A percentile compares a stretch with the other conserved stretches of the same genome.
Evolutionary conservation across 64 coral and sea anemone genomes (phyloP).

Genomic region (Catalaphyllia jardinei): DNA sequence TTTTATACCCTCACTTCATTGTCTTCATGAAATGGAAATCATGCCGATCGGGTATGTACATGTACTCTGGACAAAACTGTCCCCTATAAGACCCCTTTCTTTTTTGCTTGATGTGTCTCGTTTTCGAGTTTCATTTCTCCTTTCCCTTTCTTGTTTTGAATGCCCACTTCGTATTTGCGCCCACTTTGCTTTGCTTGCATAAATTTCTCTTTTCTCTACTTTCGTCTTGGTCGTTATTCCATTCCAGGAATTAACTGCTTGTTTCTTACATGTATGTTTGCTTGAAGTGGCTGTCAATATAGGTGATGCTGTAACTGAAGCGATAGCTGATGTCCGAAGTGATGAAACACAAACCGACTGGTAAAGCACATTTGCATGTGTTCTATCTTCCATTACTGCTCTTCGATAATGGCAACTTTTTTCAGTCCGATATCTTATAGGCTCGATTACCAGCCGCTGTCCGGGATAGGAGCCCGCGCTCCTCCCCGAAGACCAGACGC

Average conservation of each 20-base stretch:
- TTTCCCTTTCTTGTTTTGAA: not conserved
- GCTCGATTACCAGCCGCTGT: too few species aligned
- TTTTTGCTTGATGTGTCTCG: not conserved
- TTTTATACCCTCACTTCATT: too few species aligned
- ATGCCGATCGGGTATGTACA: too few species aligned
- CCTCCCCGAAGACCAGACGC: too few species aligned
- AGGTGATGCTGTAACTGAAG: conserved; percentile 49
- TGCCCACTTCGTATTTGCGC: not conserved
- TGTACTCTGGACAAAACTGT: too few species aligned
- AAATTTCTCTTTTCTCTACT: too few species aligned
- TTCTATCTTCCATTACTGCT: too few species aligned
- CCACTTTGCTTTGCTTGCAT: too few species aligned
- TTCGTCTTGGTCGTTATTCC: not conserved
- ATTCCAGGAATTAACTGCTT: not conserved
- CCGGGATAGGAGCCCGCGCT: too few species aligned
- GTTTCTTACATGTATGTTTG: not conserved
- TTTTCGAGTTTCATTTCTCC: not conserved
- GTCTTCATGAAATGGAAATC: too few species aligned
- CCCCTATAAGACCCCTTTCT: not conserved
- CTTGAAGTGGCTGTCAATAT: conserved; percentile 71
- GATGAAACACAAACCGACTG: conserved; percentile 71
- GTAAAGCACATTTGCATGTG: conserved; percentile 8
- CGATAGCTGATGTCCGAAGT: conserved; percentile 78
- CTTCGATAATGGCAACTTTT: too few species aligned
- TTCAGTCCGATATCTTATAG: too few species aligned